Evolutionary conservation across 2,797 vertebrate species (phyloP).

Genomic region (Anniella stebbinsi): DNA sequence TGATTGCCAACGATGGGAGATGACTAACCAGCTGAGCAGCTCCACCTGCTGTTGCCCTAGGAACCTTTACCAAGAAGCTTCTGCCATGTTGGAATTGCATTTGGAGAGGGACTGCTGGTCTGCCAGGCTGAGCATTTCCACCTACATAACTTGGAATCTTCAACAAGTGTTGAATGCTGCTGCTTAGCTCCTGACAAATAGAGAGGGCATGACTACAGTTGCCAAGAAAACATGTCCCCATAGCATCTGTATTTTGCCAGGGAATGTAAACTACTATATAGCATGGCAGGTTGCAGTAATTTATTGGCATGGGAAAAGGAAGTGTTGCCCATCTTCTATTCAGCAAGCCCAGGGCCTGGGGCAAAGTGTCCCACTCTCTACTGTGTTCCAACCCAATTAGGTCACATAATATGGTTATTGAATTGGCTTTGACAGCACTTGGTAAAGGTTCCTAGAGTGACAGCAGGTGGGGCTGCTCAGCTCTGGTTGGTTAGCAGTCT

Average conservation of each 20-base stretch:
- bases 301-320: background rate
- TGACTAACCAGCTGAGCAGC: background rate
- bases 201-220: background rate
- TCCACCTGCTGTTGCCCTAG: background rate
- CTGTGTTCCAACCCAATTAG: background rate
- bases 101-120: background rate
- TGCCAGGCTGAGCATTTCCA: background rate
- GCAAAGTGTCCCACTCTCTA: background rate
- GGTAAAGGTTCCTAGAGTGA: too few species aligned
- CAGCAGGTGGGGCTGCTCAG: too few species aligned
- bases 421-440: background rate
- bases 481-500: too few species aligned
- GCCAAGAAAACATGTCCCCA: background rate
- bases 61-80: background rate
- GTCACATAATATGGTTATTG: background rate
- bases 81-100: background rate
- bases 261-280: background rate
- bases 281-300: background rate
- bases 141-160: background rate
- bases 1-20: background rate
- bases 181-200: background rate
- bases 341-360: too few species aligned
- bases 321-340: background rate
- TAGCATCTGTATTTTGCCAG: background rate
- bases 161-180: background rate